Percentiles rank a stretch among this genome's conserved stretches.
phyloP scores from a whole-genome alignment of 2,888 invertebrate genomes.

The Aphidoletes aphidimyza region DNA sequence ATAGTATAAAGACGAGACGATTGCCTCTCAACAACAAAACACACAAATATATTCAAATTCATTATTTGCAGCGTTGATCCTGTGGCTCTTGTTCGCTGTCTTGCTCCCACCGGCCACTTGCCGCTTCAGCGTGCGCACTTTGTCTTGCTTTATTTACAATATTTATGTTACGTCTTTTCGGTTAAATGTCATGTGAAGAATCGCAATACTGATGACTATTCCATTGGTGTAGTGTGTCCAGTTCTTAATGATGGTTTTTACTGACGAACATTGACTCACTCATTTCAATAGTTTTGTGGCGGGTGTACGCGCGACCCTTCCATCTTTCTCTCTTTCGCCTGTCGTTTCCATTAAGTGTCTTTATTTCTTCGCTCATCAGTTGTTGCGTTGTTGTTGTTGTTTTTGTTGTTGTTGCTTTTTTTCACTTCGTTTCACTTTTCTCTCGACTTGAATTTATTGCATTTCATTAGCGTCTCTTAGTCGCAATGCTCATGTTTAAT shows the following conservation, averaged over 20 bases:
- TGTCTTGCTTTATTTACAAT: background rate
- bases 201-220: slow-evolving; percentile 5
- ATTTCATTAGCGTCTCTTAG: slow-evolving; percentile 16
- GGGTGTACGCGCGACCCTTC: slow-evolving; percentile 38
- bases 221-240: slow-evolving; percentile 7
- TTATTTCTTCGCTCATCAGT: background rate
- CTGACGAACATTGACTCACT: background rate
- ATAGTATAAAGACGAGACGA: slow-evolving; percentile 41
- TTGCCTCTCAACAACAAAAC: background rate
- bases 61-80: slow-evolving; percentile 28
- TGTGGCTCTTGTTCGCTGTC: background rate
- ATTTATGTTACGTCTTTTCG: slow-evolving; percentile 28
- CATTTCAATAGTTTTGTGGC: background rate
- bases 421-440: background rate
- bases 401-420: background rate
- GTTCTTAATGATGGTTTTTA: background rate
- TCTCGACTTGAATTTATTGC: slow-evolving; percentile 18
- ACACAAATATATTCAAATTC: slow-evolving; percentile 49
- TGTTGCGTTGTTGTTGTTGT: background rate
- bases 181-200: slow-evolving; percentile 42
- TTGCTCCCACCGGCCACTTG: background rate
- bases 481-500: slow-evolving; percentile 39
- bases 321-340: background rate
- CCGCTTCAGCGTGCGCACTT: background rate
- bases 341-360: background rate